Evolutionary conservation across 2,113 vertebrate species (phyloP).

Genomic region (Prietella phreatophila): DNA sequence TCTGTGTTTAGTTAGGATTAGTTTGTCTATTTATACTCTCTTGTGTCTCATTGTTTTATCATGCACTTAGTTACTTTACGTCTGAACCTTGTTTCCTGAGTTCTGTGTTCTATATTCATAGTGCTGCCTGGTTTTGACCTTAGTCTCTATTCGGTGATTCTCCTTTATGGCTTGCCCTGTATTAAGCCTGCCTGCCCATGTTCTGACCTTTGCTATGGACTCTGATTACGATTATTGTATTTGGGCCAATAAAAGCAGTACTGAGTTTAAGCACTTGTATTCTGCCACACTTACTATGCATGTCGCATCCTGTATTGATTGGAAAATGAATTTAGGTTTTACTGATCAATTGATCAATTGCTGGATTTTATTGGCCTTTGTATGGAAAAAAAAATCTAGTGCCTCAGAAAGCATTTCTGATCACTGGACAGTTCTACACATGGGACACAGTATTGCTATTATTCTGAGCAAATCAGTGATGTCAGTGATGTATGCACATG

Average conservation of each 20-base stretch:
- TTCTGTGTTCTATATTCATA: background rate
- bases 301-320: background rate
- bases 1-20: background rate
- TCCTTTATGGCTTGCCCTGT: background rate
- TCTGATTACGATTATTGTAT: background rate
- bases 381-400: slow-evolving; percentile 13
- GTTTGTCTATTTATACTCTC: background rate
- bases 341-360: slow-evolving; percentile 11
- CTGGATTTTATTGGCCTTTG: slow-evolving; percentile 7
- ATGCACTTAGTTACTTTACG: background rate
- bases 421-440: slow-evolving; percentile 34
- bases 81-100: background rate
- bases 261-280: background rate
- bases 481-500: background rate
- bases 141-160: background rate
- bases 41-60: background rate
- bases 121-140: background rate
- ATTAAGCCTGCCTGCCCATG: background rate
- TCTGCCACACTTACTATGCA: background rate
- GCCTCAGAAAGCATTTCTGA: slow-evolving; percentile 29
- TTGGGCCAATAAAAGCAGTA: background rate
- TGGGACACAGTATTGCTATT: slow-evolving; percentile 12
- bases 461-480: slow-evolving; percentile 35
- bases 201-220: background rate
- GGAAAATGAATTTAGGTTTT: background rate